A percentile compares a stretch with the other conserved stretches of the same genome.
Evolutionary conservation across 2,113 vertebrate genomes (phyloP).

Genomic region (Tragelaphus scriptus): DNA sequence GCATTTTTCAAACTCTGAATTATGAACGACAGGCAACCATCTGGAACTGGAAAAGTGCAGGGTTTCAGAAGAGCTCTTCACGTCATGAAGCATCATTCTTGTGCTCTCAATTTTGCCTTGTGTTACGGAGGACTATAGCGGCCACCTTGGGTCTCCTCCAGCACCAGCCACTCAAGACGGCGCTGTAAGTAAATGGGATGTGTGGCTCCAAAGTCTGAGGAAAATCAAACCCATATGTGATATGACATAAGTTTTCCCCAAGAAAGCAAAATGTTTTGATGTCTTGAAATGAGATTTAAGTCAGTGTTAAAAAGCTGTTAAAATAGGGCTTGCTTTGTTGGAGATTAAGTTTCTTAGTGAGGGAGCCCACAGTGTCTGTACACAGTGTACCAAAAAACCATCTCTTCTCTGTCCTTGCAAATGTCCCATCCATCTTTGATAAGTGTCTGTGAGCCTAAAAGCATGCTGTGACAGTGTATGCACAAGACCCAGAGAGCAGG

Average conservation of each 20-base stretch:
- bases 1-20: slow-evolving; percentile 19
- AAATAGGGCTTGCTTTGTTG: neutral
- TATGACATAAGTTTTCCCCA: neutral
- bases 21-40: neutral
- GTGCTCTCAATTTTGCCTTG: neutral
- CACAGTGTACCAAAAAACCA: neutral
- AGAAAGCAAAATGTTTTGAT: slow-evolving; percentile 6
- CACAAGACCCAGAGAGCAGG: neutral
- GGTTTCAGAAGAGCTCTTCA: slow-evolving; percentile 59
- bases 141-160: neutral
- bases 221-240: neutral
- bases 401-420: slow-evolving; percentile 27
- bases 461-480: neutral
- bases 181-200: neutral
- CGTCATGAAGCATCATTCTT: neutral
- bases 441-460: neutral
- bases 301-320: neutral
- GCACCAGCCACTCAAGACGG: neutral
- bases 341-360: neutral
- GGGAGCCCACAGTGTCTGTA: neutral
- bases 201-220: neutral
- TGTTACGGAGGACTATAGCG: neutral
- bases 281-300: slow-evolving; percentile 1
- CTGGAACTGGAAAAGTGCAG: neutral
- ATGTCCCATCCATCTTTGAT: neutral